Percentiles rank a stretch among this genome's conserved stretches.
These are phyloP conservation scores for Agrotis ipsilon DNA, from an alignment of 2,888 invertebrate genomes.

Conservation along the genomic window DNA sequence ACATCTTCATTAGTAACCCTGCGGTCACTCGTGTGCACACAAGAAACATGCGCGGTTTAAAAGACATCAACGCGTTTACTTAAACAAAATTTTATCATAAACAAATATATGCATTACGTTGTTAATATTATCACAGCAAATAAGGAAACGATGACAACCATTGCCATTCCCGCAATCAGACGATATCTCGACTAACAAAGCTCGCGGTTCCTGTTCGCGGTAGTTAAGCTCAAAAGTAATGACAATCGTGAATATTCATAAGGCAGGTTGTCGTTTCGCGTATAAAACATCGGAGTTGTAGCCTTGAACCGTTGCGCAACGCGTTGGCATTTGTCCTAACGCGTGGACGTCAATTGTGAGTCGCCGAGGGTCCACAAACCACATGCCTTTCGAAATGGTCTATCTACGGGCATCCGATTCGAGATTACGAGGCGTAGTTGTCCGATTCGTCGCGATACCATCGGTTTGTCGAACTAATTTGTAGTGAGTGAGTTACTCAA, in stretches of 20 bases:
- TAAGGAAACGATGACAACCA: slow-evolving; percentile 69
- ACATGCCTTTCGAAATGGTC: slow-evolving; percentile 74
- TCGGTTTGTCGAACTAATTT: slow-evolving; percentile 71
- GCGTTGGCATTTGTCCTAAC: slow-evolving; percentile 76
- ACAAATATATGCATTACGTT: slow-evolving; percentile 38
- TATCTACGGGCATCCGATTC: slow-evolving; percentile 68
- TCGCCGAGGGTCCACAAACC: slow-evolving; percentile 58
- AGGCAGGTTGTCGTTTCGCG: slow-evolving; percentile 71
- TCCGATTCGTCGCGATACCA: slow-evolving; percentile 69
- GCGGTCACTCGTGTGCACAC: slow-evolving; percentile 24
- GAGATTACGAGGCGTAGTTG: slow-evolving; percentile 65
- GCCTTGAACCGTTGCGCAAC: slow-evolving; percentile 87
- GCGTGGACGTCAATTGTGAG: slow-evolving; percentile 72
- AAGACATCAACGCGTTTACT: slow-evolving; percentile 76
- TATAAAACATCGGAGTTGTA: slow-evolving; percentile 70
- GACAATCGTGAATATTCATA: slow-evolving; percentile 72
- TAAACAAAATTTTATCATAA: slow-evolving; percentile 37
- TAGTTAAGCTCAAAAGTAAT: slow-evolving; percentile 64
- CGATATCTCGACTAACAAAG: slow-evolving; percentile 58
- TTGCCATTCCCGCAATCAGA: slow-evolving; percentile 67
- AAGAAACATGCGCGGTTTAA: slow-evolving; percentile 59
- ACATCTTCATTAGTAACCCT: slow-evolving; percentile 39
- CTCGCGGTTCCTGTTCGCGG: slow-evolving; percentile 65
- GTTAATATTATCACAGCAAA: slow-evolving; percentile 64
- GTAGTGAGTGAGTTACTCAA: slow-evolving; percentile 68